Percentiles rank a stretch among this genome's conserved stretches.
Evolutionary conservation across 2,113 vertebrate species (phyloP).

Genomic region (Megaptera novaeangliae): DNA sequence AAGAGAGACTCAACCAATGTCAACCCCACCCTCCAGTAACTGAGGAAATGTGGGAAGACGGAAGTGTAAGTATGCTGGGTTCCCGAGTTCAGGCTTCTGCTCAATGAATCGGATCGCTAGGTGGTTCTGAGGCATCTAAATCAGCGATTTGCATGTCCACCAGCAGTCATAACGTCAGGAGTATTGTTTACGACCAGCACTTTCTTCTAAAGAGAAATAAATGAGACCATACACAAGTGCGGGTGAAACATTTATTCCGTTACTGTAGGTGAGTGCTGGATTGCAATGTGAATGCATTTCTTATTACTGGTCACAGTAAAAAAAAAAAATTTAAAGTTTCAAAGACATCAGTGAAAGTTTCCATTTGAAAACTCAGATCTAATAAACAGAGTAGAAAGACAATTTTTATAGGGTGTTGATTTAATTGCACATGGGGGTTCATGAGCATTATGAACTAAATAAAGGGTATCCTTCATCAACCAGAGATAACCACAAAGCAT

Average conservation of each 20-base stretch:
- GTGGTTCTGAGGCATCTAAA: rapidly evolving
- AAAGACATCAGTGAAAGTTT: background rate
- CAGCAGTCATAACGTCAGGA: background rate
- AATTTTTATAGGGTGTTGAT: background rate
- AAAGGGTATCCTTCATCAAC: background rate
- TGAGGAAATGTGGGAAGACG: rapidly evolving
- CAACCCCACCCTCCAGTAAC: background rate
- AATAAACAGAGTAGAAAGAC: background rate
- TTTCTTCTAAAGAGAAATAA: background rate
- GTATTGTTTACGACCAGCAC: background rate
- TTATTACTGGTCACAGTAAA: background rate
- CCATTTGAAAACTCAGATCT: background rate
- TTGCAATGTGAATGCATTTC: background rate
- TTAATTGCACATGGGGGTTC: background rate
- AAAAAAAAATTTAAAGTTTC: background rate
- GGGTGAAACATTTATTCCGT: background rate
- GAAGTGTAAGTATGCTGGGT: rapidly evolving
- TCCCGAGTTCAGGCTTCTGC: no score
- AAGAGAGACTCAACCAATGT: no score
- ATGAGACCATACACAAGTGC: background rate
- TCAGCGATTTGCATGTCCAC: rapidly evolving
- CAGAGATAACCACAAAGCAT: background rate
- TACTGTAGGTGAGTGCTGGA: background rate
- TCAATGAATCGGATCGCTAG: background rate
- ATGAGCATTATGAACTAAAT: background rate